Evolutionary conservation across 1,140 invertebrate species (phyloP), one percentile per base, ranked within the genome.

Genomic region (Andrena cerasifolii): DNA sequence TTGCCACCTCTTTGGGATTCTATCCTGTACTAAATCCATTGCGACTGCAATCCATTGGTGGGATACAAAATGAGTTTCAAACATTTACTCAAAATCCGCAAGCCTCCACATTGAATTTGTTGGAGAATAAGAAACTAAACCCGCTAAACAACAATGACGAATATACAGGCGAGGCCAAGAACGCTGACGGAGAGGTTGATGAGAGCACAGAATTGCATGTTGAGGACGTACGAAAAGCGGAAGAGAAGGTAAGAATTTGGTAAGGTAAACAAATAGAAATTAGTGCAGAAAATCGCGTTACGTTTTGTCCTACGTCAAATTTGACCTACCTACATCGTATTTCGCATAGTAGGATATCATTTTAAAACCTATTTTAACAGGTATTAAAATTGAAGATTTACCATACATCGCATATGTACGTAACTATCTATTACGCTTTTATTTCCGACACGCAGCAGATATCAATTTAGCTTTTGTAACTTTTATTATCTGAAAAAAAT

Each of bases 201-300:
- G 33, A 58, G 59, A 45, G 36, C 14, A n/a, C 5, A 47, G 71
- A 74, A 16, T 73, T 51, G 6, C 67, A 26, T 43, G 21, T n/a
- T 58, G 51, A 65, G 28, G 40, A 51, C 21, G n/a, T 76, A 33
- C 70, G 61, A 49, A 75, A 78, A 43, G 61, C 56, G 51, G 83
- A 82, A 85, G 79, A 79, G 45, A 82, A 85, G 84, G 84, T 85
- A 81, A 84, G 74, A 21, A 84, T 78, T 74, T 66, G 53, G 70
- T 68, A 36, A 66, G 28, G 16, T 51, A 43, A 72, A 43, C 36
- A 77, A 63, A 67, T 66, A 72, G 61, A 79, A 79, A 83, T 77
- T 65, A 73, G 62, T 80, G 47, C 66, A 40, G 40, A 77, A 61
- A 80, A 47, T 45, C 53, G 58, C 49, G 26, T 43, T 36, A 70